Evolutionary conservation across 2,797 vertebrate genomes (phyloP).

Genomic region (Thaleichthys pacificus): DNA sequence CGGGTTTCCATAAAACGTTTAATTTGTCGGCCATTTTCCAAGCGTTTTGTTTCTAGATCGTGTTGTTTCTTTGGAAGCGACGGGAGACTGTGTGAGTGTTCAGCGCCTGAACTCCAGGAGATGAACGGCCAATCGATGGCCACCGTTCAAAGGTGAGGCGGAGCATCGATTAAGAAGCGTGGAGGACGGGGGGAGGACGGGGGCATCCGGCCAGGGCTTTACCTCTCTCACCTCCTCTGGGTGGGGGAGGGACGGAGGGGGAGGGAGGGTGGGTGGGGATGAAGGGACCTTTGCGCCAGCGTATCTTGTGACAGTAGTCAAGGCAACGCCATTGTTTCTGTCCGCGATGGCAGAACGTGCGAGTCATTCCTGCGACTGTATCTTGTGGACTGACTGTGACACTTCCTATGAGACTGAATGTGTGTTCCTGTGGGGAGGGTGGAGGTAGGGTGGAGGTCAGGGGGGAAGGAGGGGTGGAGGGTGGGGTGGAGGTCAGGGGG

Average conservation of each 20-base stretch:
- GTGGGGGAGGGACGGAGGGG: background rate
- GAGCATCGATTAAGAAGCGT: constrained; percentile 71
- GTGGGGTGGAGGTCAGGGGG: constrained; percentile 1
- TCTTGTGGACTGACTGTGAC: too few species aligned
- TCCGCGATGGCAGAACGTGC: too few species aligned
- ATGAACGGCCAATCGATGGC: constrained; percentile 67
- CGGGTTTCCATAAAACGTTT: constrained; percentile 31
- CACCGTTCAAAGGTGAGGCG: constrained; percentile 67
- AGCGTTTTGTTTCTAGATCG: too few species aligned
- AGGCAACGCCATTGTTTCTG: too few species aligned
- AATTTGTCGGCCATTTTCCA: constrained; percentile 51
- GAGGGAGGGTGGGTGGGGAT: background rate
- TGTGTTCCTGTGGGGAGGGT: too few species aligned
- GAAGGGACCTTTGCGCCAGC: too few species aligned
- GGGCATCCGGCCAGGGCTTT: too few species aligned
- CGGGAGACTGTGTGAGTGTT: constrained; percentile 19
- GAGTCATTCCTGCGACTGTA: too few species aligned
- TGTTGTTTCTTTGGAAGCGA: constrained; percentile 45
- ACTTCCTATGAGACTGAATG: too few species aligned
- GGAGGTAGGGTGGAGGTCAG: too few species aligned
- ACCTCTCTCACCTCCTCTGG: background rate
- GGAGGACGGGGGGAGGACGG: constrained; percentile 7
- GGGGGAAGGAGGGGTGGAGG: too few species aligned
- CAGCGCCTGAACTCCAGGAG: constrained; percentile 48
- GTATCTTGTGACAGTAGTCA: too few species aligned